These are phyloP conservation scores for Trachemys scripta DNA, from an alignment of 2,113 vertebrate genomes.

Conservation along the genomic window DNA sequence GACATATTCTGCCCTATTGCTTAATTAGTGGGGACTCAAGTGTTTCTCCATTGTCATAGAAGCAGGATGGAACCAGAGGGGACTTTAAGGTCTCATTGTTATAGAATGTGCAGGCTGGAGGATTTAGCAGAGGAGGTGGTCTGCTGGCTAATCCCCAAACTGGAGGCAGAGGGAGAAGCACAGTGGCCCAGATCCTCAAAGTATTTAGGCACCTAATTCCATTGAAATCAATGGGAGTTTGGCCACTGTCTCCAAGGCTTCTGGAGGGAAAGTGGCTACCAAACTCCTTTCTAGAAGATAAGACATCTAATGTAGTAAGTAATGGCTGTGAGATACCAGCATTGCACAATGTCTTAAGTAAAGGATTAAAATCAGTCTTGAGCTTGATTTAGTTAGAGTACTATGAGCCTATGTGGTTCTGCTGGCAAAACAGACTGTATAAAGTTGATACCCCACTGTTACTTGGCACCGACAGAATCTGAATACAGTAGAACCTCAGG, in stretches of 20 bases:
- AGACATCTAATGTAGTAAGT: neutral
- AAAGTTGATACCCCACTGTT: neutral
- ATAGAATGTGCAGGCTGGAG: neutral
- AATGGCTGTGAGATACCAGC: neutral
- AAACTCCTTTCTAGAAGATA: neutral
- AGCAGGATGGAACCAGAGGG: neutral
- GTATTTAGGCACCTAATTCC: neutral
- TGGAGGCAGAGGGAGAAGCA: neutral
- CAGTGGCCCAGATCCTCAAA: neutral
- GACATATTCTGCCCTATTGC: neutral
- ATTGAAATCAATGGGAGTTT: neutral
- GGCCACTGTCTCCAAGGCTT: neutral
- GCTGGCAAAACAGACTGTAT: neutral
- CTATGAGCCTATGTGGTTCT: neutral
- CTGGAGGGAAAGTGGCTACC: neutral
- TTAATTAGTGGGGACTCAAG: conserved; percentile 24
- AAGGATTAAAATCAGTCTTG: neutral
- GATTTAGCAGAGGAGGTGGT: neutral
- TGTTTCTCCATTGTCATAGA: neutral
- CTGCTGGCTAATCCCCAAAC: neutral
- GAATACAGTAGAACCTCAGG: neutral
- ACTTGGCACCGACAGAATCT: neutral
- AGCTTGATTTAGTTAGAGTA: neutral
- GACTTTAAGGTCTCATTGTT: neutral
- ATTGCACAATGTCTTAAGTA: neutral